A percentile compares a stretch with the other conserved stretches of the same genome.
These are phyloP conservation scores for Liparis tanakae DNA, from an alignment of 2,797 vertebrate species.

Conservation along the genomic window DNA sequence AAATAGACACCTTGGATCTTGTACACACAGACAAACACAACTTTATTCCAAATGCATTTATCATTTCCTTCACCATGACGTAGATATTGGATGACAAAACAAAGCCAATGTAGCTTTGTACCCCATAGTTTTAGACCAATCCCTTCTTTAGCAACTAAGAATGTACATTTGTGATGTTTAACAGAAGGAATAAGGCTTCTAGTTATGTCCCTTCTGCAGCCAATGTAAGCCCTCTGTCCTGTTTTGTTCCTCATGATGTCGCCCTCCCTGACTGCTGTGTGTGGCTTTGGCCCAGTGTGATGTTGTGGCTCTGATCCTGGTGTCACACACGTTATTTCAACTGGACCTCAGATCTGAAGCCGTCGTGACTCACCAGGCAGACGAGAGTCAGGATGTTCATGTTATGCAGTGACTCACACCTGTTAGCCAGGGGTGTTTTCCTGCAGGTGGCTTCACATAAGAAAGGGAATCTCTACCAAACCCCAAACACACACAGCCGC, in stretches of 20 bases:
- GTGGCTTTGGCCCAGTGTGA: slow-evolving; percentile 53
- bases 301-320: slow-evolving; percentile 44
- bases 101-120: neutral
- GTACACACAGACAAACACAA: neutral
- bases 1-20: neutral
- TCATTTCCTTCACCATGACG: neutral
- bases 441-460: slow-evolving; percentile 57
- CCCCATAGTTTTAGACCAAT: neutral
- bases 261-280: slow-evolving; percentile 28
- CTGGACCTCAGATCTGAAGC: slow-evolving; percentile 57
- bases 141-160: neutral
- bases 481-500: slow-evolving; percentile 4
- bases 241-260: slow-evolving; percentile 39
- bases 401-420: slow-evolving; percentile 58
- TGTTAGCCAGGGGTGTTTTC: slow-evolving; percentile 56
- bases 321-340: slow-evolving; percentile 54
- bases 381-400: slow-evolving; percentile 75
- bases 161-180: slow-evolving; percentile 3
- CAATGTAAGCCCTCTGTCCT: slow-evolving; percentile 28
- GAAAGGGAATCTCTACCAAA: slow-evolving; percentile 54
- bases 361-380: slow-evolving; percentile 73
- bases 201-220: slow-evolving; percentile 3
- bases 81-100: neutral
- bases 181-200: neutral
- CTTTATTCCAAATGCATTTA: neutral